These are phyloP conservation scores for Pomacea maculata DNA, from an alignment of 1,140 invertebrate genomes.

Conservation along the genomic window DNA sequence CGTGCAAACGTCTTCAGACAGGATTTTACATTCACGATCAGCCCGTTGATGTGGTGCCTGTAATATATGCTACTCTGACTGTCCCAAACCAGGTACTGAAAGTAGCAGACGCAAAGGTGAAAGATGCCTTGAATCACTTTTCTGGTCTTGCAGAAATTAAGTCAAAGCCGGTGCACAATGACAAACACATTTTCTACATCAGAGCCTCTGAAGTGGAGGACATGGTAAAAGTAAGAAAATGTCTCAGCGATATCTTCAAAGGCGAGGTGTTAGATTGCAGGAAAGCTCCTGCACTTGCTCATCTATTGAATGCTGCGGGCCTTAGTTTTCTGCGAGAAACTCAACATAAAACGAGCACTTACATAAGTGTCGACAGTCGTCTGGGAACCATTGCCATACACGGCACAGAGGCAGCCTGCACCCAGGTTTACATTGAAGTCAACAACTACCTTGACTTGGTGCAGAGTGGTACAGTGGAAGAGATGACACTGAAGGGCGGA, in stretches of 20 bases:
- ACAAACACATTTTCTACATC: conserved; percentile 30
- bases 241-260: conserved; percentile 30
- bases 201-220: conserved; percentile 26
- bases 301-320: conserved; percentile 41
- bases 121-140: conserved; percentile 22
- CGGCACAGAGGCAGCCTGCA: conserved; percentile 25
- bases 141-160: background rate
- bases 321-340: conserved; percentile 29
- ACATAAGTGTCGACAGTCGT: conserved; percentile 40
- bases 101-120: conserved; percentile 25
- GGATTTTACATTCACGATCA: conserved; percentile 21
- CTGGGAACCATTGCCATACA: conserved; percentile 40
- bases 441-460: conserved; percentile 31
- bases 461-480: conserved; percentile 18
- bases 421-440: conserved; percentile 25
- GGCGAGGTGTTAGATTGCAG: conserved; percentile 38
- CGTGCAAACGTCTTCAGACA: conserved; percentile 20
- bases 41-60: conserved; percentile 30
- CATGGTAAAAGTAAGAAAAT: conserved; percentile 28
- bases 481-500: conserved; percentile 30
- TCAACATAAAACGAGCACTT: conserved; percentile 31
- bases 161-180: conserved; percentile 22
- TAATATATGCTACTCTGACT: conserved; percentile 31
- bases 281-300: conserved; percentile 1
- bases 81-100: conserved; percentile 31